Evolutionary conservation across 2,113 vertebrate genomes (phyloP).

Genomic region (Amphiprion percula): DNA sequence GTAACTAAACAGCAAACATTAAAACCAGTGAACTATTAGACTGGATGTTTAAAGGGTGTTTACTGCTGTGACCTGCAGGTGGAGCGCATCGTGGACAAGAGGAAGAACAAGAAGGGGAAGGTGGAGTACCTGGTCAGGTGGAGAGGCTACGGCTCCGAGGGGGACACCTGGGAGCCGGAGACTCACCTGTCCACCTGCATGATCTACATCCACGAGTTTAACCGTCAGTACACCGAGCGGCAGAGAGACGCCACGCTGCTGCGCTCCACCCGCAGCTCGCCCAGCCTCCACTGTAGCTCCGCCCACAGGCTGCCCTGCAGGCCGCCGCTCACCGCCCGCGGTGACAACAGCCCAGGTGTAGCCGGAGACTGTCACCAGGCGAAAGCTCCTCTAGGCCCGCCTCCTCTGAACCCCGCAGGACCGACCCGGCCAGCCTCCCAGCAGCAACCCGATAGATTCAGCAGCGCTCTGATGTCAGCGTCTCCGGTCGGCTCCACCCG

Average conservation of each 20-base stretch:
- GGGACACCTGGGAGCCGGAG: constrained; percentile 98
- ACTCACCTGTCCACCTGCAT: constrained; percentile 94
- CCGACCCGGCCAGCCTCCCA: neutral
- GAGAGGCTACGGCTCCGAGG: constrained; percentile 93
- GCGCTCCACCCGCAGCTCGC: constrained; percentile 87
- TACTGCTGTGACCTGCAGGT: constrained; percentile 82
- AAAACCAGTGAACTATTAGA: too few relatives aligned
- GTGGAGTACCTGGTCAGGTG: constrained; percentile 95
- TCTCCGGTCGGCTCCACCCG: constrained; percentile 78
- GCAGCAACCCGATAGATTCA: neutral
- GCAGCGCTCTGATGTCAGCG: neutral
- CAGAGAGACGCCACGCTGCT: constrained; percentile 85
- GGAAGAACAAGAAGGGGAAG: constrained; percentile 94
- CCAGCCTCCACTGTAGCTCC: constrained; percentile 18
- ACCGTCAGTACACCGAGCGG: constrained; percentile 86
- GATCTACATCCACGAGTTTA: constrained; percentile 95
- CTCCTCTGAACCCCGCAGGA: constrained; percentile 6
- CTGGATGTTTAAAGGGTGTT: too few relatives aligned
- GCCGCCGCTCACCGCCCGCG: constrained; percentile 73
- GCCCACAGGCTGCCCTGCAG: constrained; percentile 89
- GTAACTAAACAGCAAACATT: too few relatives aligned
- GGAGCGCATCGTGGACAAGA: constrained; percentile 93
- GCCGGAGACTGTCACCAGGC: neutral
- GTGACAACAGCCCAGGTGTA: constrained; percentile 42
- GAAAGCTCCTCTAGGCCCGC: neutral